Evolutionary conservation across 2,113 vertebrate species (phyloP).

Genomic region (Crotalus helleri): DNA sequence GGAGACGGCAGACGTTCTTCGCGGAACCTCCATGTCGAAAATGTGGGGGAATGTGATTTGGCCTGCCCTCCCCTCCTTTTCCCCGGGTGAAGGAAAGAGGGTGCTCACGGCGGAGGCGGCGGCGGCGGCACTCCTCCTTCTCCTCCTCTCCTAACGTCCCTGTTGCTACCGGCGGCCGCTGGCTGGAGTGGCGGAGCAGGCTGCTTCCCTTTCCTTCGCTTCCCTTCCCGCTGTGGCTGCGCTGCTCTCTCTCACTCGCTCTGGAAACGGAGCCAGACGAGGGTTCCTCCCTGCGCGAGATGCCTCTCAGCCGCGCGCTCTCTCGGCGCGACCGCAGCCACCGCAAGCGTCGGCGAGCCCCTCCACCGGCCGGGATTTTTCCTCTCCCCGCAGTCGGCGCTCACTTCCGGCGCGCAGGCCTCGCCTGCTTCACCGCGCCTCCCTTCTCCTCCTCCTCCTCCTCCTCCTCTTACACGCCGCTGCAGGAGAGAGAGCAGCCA

Average conservation of each 20-base stretch:
- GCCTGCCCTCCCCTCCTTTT: background rate
- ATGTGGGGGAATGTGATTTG: background rate
- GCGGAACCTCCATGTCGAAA: background rate
- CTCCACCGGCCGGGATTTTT: constrained; percentile 3
- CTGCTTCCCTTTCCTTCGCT: background rate
- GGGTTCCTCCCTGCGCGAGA: background rate
- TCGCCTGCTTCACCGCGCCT: constrained; percentile 17
- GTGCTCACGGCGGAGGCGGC: background rate
- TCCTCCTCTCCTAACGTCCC: background rate
- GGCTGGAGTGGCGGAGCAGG: background rate
- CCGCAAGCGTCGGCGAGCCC: background rate
- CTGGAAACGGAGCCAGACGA: background rate
- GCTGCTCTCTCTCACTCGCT: constrained; percentile 28
- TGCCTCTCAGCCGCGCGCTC: constrained; percentile 22
- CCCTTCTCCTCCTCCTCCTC: background rate
- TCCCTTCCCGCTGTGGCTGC: background rate
- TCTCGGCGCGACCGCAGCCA: background rate
- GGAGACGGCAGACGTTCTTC: background rate
- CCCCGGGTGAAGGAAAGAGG: background rate
- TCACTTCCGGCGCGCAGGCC: constrained; percentile 53
- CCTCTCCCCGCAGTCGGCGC: background rate
- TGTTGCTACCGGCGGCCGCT: background rate
- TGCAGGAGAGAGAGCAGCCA: background rate
- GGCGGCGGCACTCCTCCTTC: background rate
- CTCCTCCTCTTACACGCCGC: no score